Conservation (phyloP, 1,140 invertebrate genomes). For the Zaprionus kolodkinae region DNA sequence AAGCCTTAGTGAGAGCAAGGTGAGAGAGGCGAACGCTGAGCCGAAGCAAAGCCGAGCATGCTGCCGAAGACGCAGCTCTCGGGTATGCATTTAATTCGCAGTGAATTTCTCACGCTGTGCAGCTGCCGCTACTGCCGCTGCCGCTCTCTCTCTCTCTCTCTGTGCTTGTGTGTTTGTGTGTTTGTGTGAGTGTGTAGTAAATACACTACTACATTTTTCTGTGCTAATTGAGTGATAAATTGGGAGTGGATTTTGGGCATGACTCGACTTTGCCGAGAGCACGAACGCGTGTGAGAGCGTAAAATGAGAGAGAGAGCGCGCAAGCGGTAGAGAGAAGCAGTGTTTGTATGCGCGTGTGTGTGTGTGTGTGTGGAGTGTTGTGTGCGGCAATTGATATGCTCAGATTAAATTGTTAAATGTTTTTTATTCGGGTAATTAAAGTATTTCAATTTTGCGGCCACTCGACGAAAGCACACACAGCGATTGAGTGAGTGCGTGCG, state of each 20-base stretch:
- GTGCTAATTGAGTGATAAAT: conserved; percentile 84
- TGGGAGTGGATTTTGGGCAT: conserved; percentile 79
- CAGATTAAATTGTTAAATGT: conserved; percentile 84
- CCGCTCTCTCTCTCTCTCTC: conserved; percentile 9
- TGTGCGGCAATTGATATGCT: conserved; percentile 80
- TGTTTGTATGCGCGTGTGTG: conserved; percentile 33
- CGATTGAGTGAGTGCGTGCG: neutral
- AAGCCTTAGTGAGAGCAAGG: neutral
- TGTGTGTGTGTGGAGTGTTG: conserved; percentile 47
- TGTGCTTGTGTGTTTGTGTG: conserved; percentile 9
- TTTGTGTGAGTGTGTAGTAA: conserved; percentile 74
- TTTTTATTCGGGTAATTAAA: conserved; percentile 83
- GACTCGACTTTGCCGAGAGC: conserved; percentile 58
- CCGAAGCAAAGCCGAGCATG: conserved; percentile 13
- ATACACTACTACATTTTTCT: conserved; percentile 83
- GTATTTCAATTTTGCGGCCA: conserved; percentile 74
- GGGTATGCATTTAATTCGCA: conserved; percentile 62
- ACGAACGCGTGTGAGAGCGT: conserved; percentile 52
- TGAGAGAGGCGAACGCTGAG: neutral
- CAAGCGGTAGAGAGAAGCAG: conserved; percentile 1
- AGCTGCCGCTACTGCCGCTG: conserved; percentile 46
- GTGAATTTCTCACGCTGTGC: conserved; percentile 81
- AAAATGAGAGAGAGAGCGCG: conserved; percentile 34
- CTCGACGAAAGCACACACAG: conserved; percentile 30
- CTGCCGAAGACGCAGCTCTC: conserved; percentile 28